These are phyloP conservation scores for Acropora tenuis DNA, from an alignment of 64 coral and sea anemone species.

Conservation along the genomic window DNA sequence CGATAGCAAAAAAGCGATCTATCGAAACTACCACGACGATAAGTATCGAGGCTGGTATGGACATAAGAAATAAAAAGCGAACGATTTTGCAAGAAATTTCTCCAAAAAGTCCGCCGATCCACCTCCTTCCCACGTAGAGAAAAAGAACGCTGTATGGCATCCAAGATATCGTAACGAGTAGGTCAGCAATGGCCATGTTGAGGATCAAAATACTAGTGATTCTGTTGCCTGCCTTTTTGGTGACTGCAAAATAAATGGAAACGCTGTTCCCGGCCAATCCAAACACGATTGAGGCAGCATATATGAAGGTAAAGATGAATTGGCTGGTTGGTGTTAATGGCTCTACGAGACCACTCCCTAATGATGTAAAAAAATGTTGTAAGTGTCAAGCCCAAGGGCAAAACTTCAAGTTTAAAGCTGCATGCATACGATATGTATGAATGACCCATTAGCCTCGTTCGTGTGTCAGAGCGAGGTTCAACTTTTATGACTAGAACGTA, in stretches of 20 bases:
- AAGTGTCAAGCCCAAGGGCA: too few relatives aligned
- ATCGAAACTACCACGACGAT: constrained; percentile 39
- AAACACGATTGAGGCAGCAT: constrained; percentile 32
- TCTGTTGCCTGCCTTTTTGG: constrained; percentile 39
- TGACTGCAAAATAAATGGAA: constrained; percentile 36
- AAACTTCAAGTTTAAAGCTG: too few relatives aligned
- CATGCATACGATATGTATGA: too few relatives aligned
- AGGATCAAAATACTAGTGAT: constrained; percentile 37
- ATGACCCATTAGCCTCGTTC: too few relatives aligned
- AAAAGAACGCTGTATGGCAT: constrained; percentile 39
- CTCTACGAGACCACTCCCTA: not conserved
- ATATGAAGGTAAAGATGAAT: constrained; percentile 37
- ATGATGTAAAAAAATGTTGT: not conserved
- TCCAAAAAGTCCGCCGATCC: constrained; percentile 60
- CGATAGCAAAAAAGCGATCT: not conserved
- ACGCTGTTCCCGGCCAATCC: constrained; percentile 62
- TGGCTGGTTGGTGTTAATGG: not conserved
- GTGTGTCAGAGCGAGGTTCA: too few relatives aligned
- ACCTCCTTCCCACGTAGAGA: constrained; percentile 13
- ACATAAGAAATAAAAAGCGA: constrained; percentile 34
- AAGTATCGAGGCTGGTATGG: constrained; percentile 58
- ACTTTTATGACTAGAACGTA: too few relatives aligned
- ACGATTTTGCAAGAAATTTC: constrained; percentile 46
- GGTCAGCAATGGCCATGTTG: constrained; percentile 70
- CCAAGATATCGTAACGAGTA: constrained; percentile 33